phyloP scores from a whole-genome alignment of 2,113 vertebrate species.

The Leptodactylus fuscus region DNA sequence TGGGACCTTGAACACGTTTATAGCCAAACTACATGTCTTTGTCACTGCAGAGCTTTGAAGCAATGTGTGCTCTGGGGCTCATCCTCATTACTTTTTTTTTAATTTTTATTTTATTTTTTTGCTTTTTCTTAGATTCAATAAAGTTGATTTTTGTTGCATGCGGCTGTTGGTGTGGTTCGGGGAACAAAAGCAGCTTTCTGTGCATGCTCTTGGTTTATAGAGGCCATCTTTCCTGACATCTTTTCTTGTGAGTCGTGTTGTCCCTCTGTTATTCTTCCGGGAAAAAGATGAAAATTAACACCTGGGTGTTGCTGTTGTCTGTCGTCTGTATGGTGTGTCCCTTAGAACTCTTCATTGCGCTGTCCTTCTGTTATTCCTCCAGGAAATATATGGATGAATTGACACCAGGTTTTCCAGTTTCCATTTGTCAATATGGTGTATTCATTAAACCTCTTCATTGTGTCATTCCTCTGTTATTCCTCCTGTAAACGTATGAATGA shows the following conservation, averaged over 20 bases:
- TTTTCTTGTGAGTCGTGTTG: no score
- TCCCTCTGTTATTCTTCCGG: background rate
- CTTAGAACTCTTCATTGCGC: background rate
- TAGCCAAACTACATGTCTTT: constrained; percentile 91
- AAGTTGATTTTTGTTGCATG: constrained; percentile 67
- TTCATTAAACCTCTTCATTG: no score
- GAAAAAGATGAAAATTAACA: no score
- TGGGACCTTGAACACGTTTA: constrained; percentile 82
- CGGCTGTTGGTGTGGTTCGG: background rate
- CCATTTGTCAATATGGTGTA: background rate
- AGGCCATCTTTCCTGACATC: background rate
- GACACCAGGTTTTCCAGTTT: background rate
- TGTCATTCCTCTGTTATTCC: no score
- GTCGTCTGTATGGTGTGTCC: background rate
- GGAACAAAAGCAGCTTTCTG: no score
- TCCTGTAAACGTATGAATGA: no score
- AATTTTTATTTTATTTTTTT: background rate
- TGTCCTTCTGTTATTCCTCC: background rate
- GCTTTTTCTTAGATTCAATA: constrained; percentile 66
- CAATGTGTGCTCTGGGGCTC: constrained; percentile 59
- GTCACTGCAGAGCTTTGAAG: constrained; percentile 85
- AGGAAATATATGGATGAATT: background rate
- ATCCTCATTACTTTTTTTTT: constrained; percentile 27
- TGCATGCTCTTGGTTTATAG: background rate
- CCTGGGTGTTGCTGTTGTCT: no score